Evolutionary conservation across 2,888 invertebrate species (phyloP).

Genomic region (Plagodis pulveraria): DNA sequence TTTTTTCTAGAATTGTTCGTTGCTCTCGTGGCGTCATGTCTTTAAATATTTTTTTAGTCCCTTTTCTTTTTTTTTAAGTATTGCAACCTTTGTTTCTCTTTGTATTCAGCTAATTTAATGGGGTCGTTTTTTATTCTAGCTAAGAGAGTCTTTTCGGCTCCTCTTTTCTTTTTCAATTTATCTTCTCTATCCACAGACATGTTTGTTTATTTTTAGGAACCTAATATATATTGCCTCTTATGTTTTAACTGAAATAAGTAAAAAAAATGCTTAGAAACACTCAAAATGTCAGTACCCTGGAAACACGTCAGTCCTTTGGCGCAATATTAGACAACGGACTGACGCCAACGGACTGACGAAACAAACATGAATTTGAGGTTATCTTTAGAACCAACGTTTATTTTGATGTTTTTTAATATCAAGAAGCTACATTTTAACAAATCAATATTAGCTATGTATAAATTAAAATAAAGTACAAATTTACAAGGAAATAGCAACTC

Average conservation of each 20-base stretch:
- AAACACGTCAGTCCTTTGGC: slow-evolving; percentile 26
- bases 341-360: slow-evolving; percentile 39
- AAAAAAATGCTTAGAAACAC: slow-evolving; percentile 25
- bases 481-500: slow-evolving; percentile 37
- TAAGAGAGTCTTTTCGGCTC: no score
- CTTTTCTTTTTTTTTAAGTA: no score
- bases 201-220: slow-evolving; percentile 6
- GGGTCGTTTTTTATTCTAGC: no score
- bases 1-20: no score
- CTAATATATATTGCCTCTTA: no score
- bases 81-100: no score
- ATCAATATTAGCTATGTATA: slow-evolving; percentile 29
- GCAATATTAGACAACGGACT: slow-evolving; percentile 38
- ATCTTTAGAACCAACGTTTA: slow-evolving; percentile 32
- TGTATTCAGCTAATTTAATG: no score
- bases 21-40: no score
- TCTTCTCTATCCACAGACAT: no score
- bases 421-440: slow-evolving; percentile 34
- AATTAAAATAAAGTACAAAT: slow-evolving; percentile 32
- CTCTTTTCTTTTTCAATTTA: no score
- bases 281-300: slow-evolving; percentile 18
- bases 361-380: slow-evolving; percentile 35
- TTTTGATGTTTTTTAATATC: slow-evolving; percentile 24
- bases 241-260: slow-evolving; percentile 35
- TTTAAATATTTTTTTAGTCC: no score